Evolutionary conservation across 2,113 vertebrate species (phyloP).

Genomic region (Pseudorectes ferrugineus): DNA sequence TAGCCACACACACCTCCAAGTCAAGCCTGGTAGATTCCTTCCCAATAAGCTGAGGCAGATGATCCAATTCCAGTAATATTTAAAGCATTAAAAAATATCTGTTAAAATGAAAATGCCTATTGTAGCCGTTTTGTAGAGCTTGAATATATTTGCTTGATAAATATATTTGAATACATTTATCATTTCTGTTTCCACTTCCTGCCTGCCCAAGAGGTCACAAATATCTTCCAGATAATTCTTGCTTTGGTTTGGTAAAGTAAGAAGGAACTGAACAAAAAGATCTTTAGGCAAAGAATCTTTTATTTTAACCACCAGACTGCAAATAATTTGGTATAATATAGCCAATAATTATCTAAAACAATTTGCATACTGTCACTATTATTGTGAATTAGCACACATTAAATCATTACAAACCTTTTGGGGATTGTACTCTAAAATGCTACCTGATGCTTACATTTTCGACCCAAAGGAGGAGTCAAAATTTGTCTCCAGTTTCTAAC

Average conservation of each 20-base stretch:
- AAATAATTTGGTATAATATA: neutral
- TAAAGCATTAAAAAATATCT: neutral
- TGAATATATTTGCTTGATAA: neutral
- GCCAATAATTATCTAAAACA: neutral
- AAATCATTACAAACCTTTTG: neutral
- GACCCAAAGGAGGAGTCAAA: neutral
- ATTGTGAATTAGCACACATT: neutral
- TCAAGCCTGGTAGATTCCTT: neutral
- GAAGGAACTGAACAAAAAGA: neutral
- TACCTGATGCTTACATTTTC: neutral
- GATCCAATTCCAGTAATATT: neutral
- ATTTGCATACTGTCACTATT: neutral
- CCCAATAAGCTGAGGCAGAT: neutral
- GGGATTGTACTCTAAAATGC: neutral
- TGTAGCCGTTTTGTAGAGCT: neutral
- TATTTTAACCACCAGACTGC: neutral
- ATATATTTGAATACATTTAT: neutral
- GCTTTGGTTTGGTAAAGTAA: neutral
- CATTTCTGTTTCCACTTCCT: neutral
- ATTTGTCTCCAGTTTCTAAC: neutral
- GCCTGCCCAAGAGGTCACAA: neutral
- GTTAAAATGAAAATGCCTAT: neutral
- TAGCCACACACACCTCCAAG: neutral
- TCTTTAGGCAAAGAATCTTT: neutral
- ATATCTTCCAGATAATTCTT: neutral